Evolutionary conservation across 2,888 invertebrate species (phyloP), one percentile per base, ranked within the genome.

Genomic region (Prosopocoilus inquinatus): DNA sequence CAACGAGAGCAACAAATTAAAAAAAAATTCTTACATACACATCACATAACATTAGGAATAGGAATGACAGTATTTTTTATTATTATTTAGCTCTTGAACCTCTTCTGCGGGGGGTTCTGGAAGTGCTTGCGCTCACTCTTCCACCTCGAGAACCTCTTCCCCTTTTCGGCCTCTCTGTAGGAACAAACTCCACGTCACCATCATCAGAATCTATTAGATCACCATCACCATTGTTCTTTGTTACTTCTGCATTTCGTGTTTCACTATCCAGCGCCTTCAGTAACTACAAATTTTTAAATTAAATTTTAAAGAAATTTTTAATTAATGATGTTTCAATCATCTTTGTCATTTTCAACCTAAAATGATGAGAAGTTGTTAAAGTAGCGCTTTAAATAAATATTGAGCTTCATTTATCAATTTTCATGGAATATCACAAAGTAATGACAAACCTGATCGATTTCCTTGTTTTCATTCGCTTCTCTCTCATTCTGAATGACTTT

Each of bases 91-190:
- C 4, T 38, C 28, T 9, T 43, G 48, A 4, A 35, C 35, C 11
- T 35, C 20, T 34, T 11, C 20, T 33, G 12, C 49, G 9, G 1
- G 51, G 33, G 11, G 45, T 45, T 9, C 34, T 33, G 9, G 15
- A 33, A 4, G 20, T 32, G 5, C 12, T 38, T 13, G 50, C 3
- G 2, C 45, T 28, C 20, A 28, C 56, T 47, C 53, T 47, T 34
- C 59, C 59, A 50, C 59, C 62, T 46, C 61, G 57, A 13, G 65
- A 65, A 13, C 64, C 67, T 51, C 58, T 44, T 3, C 55, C 57
- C 33, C 57, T 50, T 11, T 50, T 15, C 32, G 53, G 47, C 36
- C 38, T 53, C 15, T 33, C 4, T n/a, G 12, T 41, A n/a, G 33
- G 16, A 16, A 9, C 9, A 12, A 28, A 38, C 20, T 47, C 36